These are phyloP conservation scores for Drosophila emarginata DNA, from an alignment of 2,888 invertebrate genomes.

Conservation along the genomic window DNA sequence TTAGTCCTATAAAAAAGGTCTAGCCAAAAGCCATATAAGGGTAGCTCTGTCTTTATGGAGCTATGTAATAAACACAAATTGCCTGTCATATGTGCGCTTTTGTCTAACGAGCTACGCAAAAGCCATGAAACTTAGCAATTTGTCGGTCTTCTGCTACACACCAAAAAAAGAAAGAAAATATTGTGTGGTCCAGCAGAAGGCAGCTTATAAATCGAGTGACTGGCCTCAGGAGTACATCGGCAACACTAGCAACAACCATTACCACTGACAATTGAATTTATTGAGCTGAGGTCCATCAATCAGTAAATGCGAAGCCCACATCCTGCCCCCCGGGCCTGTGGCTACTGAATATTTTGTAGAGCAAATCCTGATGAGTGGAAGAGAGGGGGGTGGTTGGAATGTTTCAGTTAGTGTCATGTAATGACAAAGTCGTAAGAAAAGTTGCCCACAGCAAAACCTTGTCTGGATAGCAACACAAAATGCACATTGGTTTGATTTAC, in stretches of 20 bases:
- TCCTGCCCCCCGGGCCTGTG: slow-evolving; percentile 22
- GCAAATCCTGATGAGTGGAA: neutral
- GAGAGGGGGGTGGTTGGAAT: neutral
- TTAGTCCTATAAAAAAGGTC: slow-evolving; percentile 60
- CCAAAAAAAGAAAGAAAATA: slow-evolving; percentile 29
- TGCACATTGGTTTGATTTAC: slow-evolving; percentile 28
- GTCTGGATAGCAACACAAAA: slow-evolving; percentile 12
- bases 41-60: slow-evolving; percentile 7
- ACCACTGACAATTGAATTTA: slow-evolving; percentile 72
- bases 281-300: slow-evolving; percentile 69
- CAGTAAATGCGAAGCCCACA: slow-evolving; percentile 67
- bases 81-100: slow-evolving; percentile 73
- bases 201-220: slow-evolving; percentile 54
- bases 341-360: neutral
- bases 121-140: slow-evolving; percentile 62
- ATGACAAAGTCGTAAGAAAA: slow-evolving; percentile 51
- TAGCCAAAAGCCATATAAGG: slow-evolving; percentile 18
- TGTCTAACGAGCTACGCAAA: slow-evolving; percentile 59
- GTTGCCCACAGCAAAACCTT: neutral
- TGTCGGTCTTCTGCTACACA: slow-evolving; percentile 37
- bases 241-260: slow-evolving; percentile 22
- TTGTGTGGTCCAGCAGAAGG: slow-evolving; percentile 19
- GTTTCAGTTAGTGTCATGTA: slow-evolving; percentile 29
- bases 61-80: slow-evolving; percentile 72
- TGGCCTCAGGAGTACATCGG: slow-evolving; percentile 18